Conservation (phyloP, 1,140 invertebrate species). For the Eciton burchellii region DNA sequence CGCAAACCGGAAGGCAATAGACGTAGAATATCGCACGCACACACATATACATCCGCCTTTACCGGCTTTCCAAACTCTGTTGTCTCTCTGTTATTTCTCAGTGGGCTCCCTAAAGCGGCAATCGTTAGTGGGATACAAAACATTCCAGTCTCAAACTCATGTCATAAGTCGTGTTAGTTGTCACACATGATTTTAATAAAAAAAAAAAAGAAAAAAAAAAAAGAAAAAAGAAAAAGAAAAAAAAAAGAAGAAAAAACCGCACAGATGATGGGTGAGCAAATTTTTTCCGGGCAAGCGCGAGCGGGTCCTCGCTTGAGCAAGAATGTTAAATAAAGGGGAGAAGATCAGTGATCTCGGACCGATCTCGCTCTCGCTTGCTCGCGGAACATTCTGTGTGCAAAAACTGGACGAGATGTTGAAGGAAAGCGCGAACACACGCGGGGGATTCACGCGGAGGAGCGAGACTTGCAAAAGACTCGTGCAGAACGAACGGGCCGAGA, state of each 20-base stretch:
- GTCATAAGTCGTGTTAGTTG: slow-evolving; percentile 35
- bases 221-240: too few relatives aligned
- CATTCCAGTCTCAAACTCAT: slow-evolving; percentile 19
- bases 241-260: too few relatives aligned
- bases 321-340: neutral
- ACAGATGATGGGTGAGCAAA: too few relatives aligned
- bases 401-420: neutral
- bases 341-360: neutral
- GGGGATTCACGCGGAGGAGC: neutral
- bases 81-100: neutral
- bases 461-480: slow-evolving; percentile 2
- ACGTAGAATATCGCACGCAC: neutral
- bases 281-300: too few relatives aligned
- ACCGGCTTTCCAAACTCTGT: neutral
- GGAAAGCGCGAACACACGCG: neutral
- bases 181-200: neutral
- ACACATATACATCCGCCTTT: neutral
- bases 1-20: neutral
- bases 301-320: too few relatives aligned
- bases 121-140: slow-evolving; percentile 30
- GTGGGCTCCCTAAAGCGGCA: slow-evolving; percentile 9
- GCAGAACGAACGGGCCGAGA: neutral
- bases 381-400: too few relatives aligned
- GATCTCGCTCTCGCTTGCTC: neutral
- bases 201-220: too few relatives aligned